Conservation (phyloP, 2,888 invertebrate genomes). For the Drosophila subquinaria region DNA sequence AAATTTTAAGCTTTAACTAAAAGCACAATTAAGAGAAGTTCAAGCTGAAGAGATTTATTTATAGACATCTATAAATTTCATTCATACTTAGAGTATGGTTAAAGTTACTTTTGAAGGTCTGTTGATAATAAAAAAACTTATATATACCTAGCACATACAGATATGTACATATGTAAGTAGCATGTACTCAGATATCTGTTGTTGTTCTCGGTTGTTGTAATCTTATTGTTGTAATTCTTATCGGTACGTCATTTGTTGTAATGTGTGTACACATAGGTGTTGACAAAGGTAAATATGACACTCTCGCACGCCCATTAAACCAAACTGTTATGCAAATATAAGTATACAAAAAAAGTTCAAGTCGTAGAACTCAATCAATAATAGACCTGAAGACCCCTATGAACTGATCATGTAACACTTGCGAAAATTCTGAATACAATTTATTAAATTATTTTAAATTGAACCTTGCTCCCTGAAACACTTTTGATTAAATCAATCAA, state of each 20-base stretch:
- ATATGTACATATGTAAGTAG: not conserved
- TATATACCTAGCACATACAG: not conserved
- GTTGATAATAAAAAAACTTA: slow-evolving; percentile 10
- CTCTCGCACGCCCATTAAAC: slow-evolving; percentile 13
- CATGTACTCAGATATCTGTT: slow-evolving; percentile 23
- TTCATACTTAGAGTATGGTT: not conserved
- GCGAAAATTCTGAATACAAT: slow-evolving; percentile 26
- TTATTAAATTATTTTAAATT: slow-evolving; percentile 32
- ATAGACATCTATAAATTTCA: not conserved
- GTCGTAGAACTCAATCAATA: slow-evolving; percentile 10
- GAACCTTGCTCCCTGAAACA: slow-evolving; percentile 12
- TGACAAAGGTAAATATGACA: slow-evolving; percentile 31
- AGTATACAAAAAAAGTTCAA: not conserved
- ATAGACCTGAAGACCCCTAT: slow-evolving; percentile 20
- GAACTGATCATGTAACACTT: slow-evolving; percentile 29
- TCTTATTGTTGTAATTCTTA: slow-evolving; percentile 47
- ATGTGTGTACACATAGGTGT: slow-evolving; percentile 11
- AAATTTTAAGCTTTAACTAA: not conserved
- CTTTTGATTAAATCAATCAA: slow-evolving; percentile 58
- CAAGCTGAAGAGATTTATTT: not conserved
- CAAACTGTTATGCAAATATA: slow-evolving; percentile 37
- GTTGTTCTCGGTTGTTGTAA: slow-evolving; percentile 25
- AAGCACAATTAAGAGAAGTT: not conserved
- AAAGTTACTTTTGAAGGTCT: slow-evolving; percentile 15
- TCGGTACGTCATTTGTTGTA: slow-evolving; percentile 37